These are phyloP conservation scores for Drosophila insularis DNA, from an alignment of 1,140 invertebrate genomes.

Conservation along the genomic window DNA sequence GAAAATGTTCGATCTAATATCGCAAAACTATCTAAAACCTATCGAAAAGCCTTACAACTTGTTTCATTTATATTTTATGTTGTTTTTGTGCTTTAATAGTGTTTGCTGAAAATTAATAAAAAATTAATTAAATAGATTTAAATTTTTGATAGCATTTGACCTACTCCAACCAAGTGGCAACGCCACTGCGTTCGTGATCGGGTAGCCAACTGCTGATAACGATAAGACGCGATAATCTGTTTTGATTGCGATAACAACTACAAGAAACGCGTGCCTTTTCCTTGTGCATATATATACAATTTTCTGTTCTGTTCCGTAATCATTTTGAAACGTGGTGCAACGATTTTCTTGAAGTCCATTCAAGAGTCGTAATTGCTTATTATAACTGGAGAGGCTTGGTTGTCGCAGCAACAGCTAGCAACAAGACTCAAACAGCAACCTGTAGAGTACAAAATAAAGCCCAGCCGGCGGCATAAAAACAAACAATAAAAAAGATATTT, in stretches of 20 bases:
- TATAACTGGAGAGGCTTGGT: neutral
- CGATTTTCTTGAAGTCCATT: neutral
- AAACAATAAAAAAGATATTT: slow-evolving; percentile 15
- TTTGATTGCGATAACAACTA: slow-evolving; percentile 33
- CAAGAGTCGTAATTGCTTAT: neutral
- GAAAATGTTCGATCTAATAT: neutral
- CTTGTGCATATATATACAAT: slow-evolving; percentile 12
- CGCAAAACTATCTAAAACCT: neutral
- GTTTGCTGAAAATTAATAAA: no score
- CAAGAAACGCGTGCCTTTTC: slow-evolving; percentile 48
- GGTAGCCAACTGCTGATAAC: slow-evolving; percentile 22
- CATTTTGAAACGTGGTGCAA: slow-evolving; percentile 24
- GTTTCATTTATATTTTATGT: neutral
- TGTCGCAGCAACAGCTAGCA: neutral
- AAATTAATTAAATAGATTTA: neutral
- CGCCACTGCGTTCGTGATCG: slow-evolving; percentile 18
- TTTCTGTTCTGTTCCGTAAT: slow-evolving; percentile 40
- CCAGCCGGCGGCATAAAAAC: neutral
- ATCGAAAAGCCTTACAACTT: neutral
- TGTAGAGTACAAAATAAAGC: neutral
- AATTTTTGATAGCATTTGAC: neutral
- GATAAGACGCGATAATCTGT: slow-evolving; percentile 30
- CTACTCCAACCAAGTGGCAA: neutral
- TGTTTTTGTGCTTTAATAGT: no score
- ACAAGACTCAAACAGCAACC: neutral